Conservation (phyloP, 2,888 invertebrate genomes). For the Polymixis flavicincta region DNA sequence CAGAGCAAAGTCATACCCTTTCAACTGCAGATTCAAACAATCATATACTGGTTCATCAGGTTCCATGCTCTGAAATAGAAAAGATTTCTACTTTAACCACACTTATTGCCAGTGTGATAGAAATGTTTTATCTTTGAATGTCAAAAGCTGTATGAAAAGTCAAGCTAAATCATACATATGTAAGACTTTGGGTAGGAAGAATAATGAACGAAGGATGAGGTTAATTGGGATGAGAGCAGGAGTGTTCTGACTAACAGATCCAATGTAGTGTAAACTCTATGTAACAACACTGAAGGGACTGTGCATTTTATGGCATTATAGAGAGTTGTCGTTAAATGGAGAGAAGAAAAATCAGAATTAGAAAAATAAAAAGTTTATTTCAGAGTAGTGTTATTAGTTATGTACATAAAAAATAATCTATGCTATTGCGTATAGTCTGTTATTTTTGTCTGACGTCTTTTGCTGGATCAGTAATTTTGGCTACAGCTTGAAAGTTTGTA, state of each 20-base stretch:
- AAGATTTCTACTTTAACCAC: background rate
- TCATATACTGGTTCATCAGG: slow-evolving; percentile 94
- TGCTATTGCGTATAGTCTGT: too few species aligned
- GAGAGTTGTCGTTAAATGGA: too few species aligned
- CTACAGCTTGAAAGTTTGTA: too few species aligned
- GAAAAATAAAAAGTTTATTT: too few species aligned
- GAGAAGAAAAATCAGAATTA: too few species aligned
- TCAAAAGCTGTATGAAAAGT: background rate
- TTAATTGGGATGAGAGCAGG: background rate
- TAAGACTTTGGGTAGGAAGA: background rate
- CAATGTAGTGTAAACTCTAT: too few species aligned
- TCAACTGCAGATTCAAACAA: slow-evolving; percentile 94
- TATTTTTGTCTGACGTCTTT: too few species aligned
- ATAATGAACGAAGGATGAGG: background rate
- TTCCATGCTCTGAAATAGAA: slow-evolving; percentile 89
- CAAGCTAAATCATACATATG: background rate
- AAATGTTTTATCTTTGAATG: background rate
- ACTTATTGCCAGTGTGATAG: background rate
- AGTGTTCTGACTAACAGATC: background rate
- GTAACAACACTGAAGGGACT: too few species aligned
- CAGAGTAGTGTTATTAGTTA: too few species aligned
- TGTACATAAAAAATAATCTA: too few species aligned
- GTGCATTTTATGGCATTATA: too few species aligned
- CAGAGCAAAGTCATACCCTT: slow-evolving; percentile 95
- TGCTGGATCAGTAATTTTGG: too few species aligned